phyloP scores from a whole-genome alignment of 2,888 invertebrate genomes.

The Eilema caniola region DNA sequence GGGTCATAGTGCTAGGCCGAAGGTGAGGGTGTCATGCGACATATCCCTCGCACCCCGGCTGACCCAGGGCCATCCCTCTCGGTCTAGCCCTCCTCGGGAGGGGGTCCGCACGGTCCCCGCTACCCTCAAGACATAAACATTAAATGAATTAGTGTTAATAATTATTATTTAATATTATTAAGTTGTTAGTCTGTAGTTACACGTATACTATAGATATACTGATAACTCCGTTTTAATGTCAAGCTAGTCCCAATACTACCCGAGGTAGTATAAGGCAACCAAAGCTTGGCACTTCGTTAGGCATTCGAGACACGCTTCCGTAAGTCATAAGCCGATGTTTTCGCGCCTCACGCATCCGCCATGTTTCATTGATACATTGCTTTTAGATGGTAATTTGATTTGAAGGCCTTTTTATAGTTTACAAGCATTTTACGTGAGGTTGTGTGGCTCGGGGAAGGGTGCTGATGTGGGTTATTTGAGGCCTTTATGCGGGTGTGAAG shows the following conservation, averaged over 20 bases:
- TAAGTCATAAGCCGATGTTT: conserved; percentile 36
- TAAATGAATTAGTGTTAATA: too few relatives aligned
- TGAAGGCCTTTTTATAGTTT: conserved; percentile 39
- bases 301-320: conserved; percentile 34
- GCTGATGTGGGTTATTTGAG: conserved; percentile 2
- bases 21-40: too few relatives aligned
- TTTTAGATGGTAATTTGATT: conserved; percentile 41
- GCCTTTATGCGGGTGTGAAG: not conserved
- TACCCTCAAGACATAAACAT: too few relatives aligned
- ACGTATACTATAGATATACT: not conserved
- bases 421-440: conserved; percentile 19
- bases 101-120: too few relatives aligned
- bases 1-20: too few relatives aligned
- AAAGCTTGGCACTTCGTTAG: conserved; percentile 4
- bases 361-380: conserved; percentile 40
- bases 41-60: too few relatives aligned
- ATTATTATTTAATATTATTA: too few relatives aligned
- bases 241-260: not conserved
- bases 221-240: not conserved
- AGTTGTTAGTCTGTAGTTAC: too few relatives aligned
- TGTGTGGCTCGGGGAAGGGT: not conserved
- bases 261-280: not conserved
- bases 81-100: too few relatives aligned
- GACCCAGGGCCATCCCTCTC: too few relatives aligned
- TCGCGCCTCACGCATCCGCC: conserved; percentile 36